Conservation (phyloP, 2,113 vertebrate species). For the Chionomys nivalis region DNA sequence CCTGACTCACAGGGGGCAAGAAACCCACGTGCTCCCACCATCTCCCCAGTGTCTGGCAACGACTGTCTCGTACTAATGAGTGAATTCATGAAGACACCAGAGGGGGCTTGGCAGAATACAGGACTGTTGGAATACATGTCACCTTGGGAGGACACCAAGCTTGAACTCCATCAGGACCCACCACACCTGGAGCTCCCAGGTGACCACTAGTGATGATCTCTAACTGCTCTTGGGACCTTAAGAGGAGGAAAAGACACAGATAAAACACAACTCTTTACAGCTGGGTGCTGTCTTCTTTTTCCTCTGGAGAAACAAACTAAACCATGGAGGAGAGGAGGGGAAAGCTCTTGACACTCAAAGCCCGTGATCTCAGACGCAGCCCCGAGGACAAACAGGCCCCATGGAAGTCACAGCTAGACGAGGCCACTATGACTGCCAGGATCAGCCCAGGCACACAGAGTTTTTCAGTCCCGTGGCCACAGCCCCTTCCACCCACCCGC, state of each 20-base stretch:
- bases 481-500: not conserved
- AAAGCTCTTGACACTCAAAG: not conserved
- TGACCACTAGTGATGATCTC: not conserved
- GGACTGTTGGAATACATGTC: not conserved
- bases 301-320: not conserved
- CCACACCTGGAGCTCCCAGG: not conserved
- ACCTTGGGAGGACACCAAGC: not conserved
- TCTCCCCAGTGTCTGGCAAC: not conserved
- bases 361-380: not conserved
- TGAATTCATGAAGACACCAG: not conserved
- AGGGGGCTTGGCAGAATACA: not conserved
- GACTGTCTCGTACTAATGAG: not conserved
- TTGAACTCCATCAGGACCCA: no score
- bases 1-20: not conserved
- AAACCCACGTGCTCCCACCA: not conserved
- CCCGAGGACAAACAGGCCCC: slow-evolving; percentile 8
- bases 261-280: not conserved
- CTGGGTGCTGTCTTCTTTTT: not conserved
- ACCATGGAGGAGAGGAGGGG: not conserved
- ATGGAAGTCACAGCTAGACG: slow-evolving; percentile 5
- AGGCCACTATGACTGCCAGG: not conserved
- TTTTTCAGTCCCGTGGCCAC: not conserved
- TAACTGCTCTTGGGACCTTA: not conserved
- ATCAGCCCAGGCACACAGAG: not conserved
- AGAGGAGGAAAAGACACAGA: not conserved